phyloP scores from a whole-genome alignment of 2,888 invertebrate genomes.

The Aethes cnicana region DNA sequence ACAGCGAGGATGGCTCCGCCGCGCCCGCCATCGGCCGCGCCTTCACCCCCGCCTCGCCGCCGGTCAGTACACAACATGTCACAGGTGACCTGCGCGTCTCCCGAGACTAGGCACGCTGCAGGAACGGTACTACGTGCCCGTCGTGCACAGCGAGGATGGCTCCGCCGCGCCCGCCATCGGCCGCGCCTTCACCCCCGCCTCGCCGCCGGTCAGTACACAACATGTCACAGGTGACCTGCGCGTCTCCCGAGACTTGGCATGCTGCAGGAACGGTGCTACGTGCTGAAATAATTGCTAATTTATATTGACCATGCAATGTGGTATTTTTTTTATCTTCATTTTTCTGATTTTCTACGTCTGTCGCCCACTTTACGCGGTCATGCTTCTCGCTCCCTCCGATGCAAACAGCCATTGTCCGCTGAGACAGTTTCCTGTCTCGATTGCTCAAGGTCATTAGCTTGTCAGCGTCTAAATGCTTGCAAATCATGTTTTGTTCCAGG shows the following conservation, averaged over 20 bases:
- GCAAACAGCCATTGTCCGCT: background rate
- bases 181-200: conserved; percentile 87
- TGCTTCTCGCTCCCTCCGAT: too few species aligned
- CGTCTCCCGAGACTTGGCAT: too few species aligned
- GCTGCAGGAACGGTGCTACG: conserved; percentile 90
- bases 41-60: conserved; percentile 87
- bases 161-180: conserved; percentile 89
- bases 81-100: too few species aligned
- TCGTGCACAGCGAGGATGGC: conserved; percentile 90
- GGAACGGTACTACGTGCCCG: conserved; percentile 93
- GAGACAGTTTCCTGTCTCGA: background rate
- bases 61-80: conserved; percentile 81
- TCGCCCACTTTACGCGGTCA: too few species aligned
- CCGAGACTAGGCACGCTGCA: conserved; percentile 86
- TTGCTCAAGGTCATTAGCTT: too few species aligned
- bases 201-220: conserved; percentile 83
- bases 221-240: too few species aligned
- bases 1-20: conserved; percentile 88
- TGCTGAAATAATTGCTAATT: too few species aligned
- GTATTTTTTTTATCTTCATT: too few species aligned
- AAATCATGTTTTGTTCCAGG: conserved; percentile 61
- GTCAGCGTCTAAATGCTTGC: background rate
- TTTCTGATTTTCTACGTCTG: too few species aligned
- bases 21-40: conserved; percentile 90
- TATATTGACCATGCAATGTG: too few species aligned